Percentiles rank a stretch among this genome's conserved stretches.
These are phyloP conservation scores for Mystacornis crossleyi DNA, from an alignment of 2,113 vertebrate genomes.

Conservation along the genomic window DNA sequence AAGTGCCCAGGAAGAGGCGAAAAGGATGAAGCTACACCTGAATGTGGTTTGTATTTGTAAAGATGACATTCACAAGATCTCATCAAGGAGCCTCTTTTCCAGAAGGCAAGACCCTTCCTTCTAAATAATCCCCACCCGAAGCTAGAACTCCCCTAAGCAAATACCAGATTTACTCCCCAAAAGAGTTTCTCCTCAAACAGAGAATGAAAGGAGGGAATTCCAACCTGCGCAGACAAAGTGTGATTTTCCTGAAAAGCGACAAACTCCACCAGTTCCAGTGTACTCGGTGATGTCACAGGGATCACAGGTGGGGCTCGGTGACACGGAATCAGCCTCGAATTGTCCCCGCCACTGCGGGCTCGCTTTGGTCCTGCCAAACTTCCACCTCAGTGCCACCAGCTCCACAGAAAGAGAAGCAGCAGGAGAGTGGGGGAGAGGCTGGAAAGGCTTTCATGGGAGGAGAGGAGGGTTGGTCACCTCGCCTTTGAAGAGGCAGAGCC, in stretches of 20 bases:
- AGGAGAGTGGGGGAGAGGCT: not conserved
- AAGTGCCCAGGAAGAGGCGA: not conserved
- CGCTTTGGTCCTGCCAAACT: not conserved
- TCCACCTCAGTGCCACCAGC: not conserved
- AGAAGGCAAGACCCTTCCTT: not conserved
- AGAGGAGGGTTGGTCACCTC: not conserved
- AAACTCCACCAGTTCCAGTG: not conserved
- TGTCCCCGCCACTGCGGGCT: not conserved
- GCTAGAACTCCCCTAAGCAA: not conserved
- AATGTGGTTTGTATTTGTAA: not conserved
- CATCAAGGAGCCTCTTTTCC: not conserved
- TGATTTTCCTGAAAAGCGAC: not conserved
- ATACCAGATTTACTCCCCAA: not conserved
- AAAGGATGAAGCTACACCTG: not conserved
- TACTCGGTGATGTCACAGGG: not conserved
- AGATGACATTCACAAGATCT: fast-evolving
- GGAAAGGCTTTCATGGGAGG: not conserved
- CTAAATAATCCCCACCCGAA: not conserved
- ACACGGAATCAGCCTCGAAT: not conserved
- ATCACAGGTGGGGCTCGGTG: not conserved
- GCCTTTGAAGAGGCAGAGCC: not conserved
- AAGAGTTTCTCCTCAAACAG: not conserved
- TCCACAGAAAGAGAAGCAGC: not conserved
- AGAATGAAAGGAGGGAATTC: not conserved
- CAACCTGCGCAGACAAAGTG: not conserved